These are phyloP conservation scores for Periparus ater DNA, from an alignment of 2,797 vertebrate species.

Conservation along the genomic window DNA sequence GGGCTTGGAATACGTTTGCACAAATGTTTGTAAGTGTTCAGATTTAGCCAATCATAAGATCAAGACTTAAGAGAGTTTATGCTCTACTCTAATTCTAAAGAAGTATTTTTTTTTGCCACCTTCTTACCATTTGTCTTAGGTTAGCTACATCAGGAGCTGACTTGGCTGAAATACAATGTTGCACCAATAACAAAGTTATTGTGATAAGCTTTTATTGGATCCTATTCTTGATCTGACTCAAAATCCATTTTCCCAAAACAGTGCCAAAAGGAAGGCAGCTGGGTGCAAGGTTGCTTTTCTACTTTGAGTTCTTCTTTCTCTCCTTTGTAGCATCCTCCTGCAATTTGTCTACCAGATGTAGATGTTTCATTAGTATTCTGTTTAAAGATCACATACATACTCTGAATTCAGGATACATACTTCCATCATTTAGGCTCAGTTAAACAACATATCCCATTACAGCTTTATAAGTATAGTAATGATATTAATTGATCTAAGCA, in stretches of 20 bases:
- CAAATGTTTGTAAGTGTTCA: rapidly evolving
- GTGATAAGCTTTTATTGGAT: background rate
- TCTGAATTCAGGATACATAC: background rate
- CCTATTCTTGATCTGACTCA: background rate
- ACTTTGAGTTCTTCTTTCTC: background rate
- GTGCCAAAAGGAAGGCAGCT: background rate
- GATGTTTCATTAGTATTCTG: background rate
- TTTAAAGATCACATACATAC: background rate
- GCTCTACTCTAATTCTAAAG: too few relatives aligned
- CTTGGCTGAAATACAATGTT: background rate
- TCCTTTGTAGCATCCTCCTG: background rate
- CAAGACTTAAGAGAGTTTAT: background rate
- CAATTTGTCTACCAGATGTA: background rate
- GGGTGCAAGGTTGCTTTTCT: background rate
- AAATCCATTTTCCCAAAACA: background rate
- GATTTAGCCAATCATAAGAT: background rate
- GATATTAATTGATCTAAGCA: background rate
- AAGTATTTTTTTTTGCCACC: too few relatives aligned
- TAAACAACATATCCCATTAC: background rate
- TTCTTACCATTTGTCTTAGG: background rate
- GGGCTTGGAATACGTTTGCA: background rate
- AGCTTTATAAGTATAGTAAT: background rate
- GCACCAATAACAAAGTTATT: background rate
- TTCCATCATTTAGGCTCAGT: background rate
- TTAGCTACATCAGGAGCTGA: background rate